phyloP scores from a whole-genome alignment of 1,140 invertebrate species.

The Drosophila pectinifera region DNA sequence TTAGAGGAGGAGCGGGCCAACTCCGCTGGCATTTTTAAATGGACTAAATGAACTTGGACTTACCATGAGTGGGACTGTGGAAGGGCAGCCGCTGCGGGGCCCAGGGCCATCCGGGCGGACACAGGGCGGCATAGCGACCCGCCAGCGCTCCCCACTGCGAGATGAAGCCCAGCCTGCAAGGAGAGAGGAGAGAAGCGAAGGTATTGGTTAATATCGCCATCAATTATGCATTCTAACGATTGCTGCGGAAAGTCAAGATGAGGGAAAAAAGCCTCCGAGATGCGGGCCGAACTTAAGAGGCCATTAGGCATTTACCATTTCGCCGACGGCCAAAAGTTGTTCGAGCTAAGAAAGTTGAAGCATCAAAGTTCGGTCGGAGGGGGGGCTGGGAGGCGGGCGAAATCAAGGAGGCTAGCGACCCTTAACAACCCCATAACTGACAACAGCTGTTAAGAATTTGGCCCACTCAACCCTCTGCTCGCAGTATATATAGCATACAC shows the following conservation, averaged over 20 bases:
- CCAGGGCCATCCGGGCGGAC: constrained; percentile 87
- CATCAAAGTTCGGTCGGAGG: constrained; percentile 33
- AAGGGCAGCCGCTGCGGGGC: constrained; percentile 85
- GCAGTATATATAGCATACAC: constrained; percentile 8
- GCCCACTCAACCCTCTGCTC: constrained; percentile 19
- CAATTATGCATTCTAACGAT: constrained; percentile 63
- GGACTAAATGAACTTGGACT: constrained; percentile 50
- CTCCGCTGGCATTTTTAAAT: constrained; percentile 38
- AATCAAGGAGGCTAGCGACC: constrained; percentile 47
- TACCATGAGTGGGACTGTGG: constrained; percentile 85
- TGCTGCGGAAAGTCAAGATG: constrained; percentile 36
- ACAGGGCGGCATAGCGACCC: constrained; percentile 89
- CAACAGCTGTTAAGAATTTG: constrained; percentile 76
- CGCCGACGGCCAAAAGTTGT: constrained; percentile 58
- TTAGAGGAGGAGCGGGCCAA: constrained; percentile 9
- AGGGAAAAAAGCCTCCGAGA: constrained; percentile 8
- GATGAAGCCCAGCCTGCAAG: constrained; percentile 91
- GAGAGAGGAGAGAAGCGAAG: constrained; percentile 34
- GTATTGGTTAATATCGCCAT: constrained; percentile 59
- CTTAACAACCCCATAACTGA: constrained; percentile 76
- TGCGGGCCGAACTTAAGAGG: constrained; percentile 37
- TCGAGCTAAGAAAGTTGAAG: constrained; percentile 46
- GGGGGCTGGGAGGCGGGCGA: neutral
- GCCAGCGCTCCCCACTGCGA: constrained; percentile 91
- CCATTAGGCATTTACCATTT: constrained; percentile 57